phyloP scores from a whole-genome alignment of 2,797 vertebrate species.

The Alfaro cultratus region DNA sequence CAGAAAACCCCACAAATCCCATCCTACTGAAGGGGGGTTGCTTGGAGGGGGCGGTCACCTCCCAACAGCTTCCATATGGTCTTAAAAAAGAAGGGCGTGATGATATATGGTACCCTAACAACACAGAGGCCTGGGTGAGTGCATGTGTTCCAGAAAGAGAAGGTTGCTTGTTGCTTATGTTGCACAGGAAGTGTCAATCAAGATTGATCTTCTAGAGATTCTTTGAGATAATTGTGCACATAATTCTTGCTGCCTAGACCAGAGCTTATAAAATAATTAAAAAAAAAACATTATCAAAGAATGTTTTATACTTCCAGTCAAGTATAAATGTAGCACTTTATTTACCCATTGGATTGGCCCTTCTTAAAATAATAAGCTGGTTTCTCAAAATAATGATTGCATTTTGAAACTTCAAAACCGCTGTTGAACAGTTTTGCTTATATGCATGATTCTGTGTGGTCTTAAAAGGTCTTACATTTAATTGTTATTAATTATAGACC shows the following conservation, averaged over 20 bases:
- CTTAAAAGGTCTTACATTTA: neutral
- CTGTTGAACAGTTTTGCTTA: neutral
- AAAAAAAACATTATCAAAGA: slow-evolving; percentile 4
- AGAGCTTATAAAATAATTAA: slow-evolving; percentile 34
- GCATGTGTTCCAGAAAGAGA: slow-evolving; percentile 33
- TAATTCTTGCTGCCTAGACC: slow-evolving; percentile 25
- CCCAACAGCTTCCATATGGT: slow-evolving; percentile 80
- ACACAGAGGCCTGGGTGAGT: slow-evolving; percentile 46
- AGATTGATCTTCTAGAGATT: slow-evolving; percentile 26
- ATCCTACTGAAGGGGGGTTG: slow-evolving; percentile 59
- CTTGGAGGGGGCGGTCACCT: slow-evolving; percentile 50
- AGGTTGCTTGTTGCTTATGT: slow-evolving; percentile 44
- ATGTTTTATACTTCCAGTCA: neutral
- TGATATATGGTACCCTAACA: slow-evolving; percentile 60
- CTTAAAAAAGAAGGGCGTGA: slow-evolving; percentile 62
- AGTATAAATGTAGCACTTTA: neutral
- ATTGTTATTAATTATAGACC: slow-evolving; percentile 16
- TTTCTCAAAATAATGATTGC: neutral
- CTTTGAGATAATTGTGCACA: slow-evolving; percentile 1
- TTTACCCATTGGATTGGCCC: neutral
- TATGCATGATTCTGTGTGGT: neutral
- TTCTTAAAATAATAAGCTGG: neutral
- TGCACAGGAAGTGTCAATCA: slow-evolving; percentile 56
- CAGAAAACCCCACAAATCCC: slow-evolving; percentile 70
- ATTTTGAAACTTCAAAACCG: neutral